phyloP scores from a whole-genome alignment of 2,113 vertebrate species.

The Zosterops pallidus region DNA sequence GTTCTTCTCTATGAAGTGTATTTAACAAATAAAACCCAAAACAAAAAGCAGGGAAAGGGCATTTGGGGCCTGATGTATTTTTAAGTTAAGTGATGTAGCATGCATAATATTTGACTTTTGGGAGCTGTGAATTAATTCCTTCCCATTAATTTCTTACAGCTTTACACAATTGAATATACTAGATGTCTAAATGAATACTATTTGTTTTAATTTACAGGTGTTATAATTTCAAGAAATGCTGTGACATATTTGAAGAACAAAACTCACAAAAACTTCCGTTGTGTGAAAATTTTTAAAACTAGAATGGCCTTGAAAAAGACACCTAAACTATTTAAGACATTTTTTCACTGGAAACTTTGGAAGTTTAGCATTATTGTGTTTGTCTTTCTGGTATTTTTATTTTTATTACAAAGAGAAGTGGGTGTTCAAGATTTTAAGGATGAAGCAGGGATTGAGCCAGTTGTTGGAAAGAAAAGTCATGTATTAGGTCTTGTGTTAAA shows the following conservation, averaged over 20 bases:
- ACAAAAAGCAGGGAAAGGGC: background rate
- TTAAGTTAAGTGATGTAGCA: background rate
- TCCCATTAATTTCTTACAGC: background rate
- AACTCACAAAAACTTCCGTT: conserved; percentile 1
- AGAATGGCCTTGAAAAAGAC: conserved; percentile 85
- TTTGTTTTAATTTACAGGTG: conserved; percentile 67
- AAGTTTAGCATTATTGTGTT: conserved; percentile 84
- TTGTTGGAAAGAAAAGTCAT: conserved; percentile 83
- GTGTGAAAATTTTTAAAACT: conserved; percentile 49
- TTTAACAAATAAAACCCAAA: background rate
- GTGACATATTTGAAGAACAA: conserved; percentile 54
- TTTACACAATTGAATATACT: background rate
- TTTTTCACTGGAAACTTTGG: conserved; percentile 78
- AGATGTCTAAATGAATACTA: background rate
- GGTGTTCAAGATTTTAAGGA: conserved; percentile 82
- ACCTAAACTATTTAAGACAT: conserved; percentile 77
- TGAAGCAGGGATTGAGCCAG: conserved; percentile 82
- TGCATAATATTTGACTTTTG: background rate
- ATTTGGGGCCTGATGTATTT: background rate
- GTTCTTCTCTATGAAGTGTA: background rate
- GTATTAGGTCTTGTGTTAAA: conserved; percentile 90
- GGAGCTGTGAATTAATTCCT: background rate
- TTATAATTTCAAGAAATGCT: conserved; percentile 57
- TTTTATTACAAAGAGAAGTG: conserved; percentile 97
- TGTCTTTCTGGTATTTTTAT: conserved; percentile 89